Evolutionary conservation across 2,113 vertebrate species (phyloP), one percentile per base, ranked within the genome.

Genomic region (Suncus etruscus): DNA sequence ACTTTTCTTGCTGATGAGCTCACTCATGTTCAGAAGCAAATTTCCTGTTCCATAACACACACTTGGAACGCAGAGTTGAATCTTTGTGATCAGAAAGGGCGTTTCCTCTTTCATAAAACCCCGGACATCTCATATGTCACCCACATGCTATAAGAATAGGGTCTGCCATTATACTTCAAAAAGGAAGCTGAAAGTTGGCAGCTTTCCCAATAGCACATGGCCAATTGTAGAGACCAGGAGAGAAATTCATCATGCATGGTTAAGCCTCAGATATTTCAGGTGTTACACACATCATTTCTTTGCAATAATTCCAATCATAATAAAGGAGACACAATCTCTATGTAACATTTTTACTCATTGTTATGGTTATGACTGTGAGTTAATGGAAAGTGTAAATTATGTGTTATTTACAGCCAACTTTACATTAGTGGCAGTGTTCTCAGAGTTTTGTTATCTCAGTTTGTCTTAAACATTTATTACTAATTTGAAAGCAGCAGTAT

Each of bases 401-500:
- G 74, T 75, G 92, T 92, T 97, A 97, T 97, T 97, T 97, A 95
- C 73, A 95, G 83, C 15, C 54, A 3, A 79, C 94, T 96, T 95
- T 90, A 92, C 72, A 96, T 93, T 91, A 95, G 47, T 58, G 66
- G 47, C 58, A 69, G 54, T 76, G 74, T 94, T 97, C 92, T 95
- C 65, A 78, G 86, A 77, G 63, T 97, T 93, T 86, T 54, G 11
- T 93, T 96, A 95, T 96, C 86, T 96, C 74, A 27, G 87, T 97
- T 97, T 96, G 91, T 95, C 95, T 97, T 91, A 96, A 97, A 95
- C 91, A 95, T 97, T 97, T 96, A 97, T 97, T 96, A 96, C 94
- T 96, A 96, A 97, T 96, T 95, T 97, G 96, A 96, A 95, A 96
- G 66, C 70, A 94, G 65, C 90, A 93, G 94, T 95, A 93, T 93